Base-by-base conservation (phyloP, 2,888 invertebrate genomes). In the Dione vanillae region DNA sequence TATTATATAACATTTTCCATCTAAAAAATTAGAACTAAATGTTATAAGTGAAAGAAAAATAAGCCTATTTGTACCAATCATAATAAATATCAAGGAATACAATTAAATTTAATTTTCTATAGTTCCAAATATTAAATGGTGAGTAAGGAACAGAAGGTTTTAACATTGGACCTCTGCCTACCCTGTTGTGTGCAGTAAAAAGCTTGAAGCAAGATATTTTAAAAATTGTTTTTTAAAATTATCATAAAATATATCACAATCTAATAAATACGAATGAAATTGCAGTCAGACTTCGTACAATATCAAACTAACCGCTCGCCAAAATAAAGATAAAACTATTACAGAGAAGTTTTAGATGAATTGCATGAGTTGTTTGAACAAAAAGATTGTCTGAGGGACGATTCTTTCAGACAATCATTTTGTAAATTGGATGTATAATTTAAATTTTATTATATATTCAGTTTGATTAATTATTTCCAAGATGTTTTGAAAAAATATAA, bases 311-410 rank as follows among this genome's bases (percentile, higher is more conserved):
- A 14, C 59, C 14, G 20, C 59, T 43, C 14, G 59, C n/a, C 20
- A 59, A 43, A 59, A 59, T 59, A 20, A 27, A 59, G 59, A 59
- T 43, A 41, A 59, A 59, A 59, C 41, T 59, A 59, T 20, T 59
- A 43, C 43, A 20, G 19, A 11, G 43, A 59, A 59, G 20, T 43
- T 59, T 43, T 41, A 59, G 41, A 59, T 43, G n/a, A 43, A 59
- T 59, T 59, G 59, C 43, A 59, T 41, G 43, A 59, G 59, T 59
- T 20, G 19, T n/a, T 59, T 20, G 9, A 43, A 43, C 20, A 20
- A 43, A 43, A 59, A 43, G 20, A 41, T 41, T 41, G 20, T 59
- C 14, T 20, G 11, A 43, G 41, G 20, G 19, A 41, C 27, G 27
- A 27, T 27, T 2, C 27, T 5, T 5, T 27, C 27, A 27, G 41